Percentiles rank a stretch among this genome's conserved stretches.
Conservation (phyloP, 2,888 invertebrate species). For the Thymelicus acteon region DNA sequence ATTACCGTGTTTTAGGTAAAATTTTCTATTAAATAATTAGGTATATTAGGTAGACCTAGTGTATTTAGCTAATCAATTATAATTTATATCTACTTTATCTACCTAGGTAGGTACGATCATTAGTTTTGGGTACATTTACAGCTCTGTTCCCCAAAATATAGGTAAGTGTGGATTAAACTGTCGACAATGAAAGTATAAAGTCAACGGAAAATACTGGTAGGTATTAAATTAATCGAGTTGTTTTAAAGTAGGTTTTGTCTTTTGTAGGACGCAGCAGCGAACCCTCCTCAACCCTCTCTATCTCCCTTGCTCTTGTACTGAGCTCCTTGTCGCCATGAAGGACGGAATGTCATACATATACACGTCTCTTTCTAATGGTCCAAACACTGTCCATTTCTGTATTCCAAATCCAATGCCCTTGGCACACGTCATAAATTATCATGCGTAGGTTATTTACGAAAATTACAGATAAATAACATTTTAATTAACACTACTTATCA, state of each 20-base stretch:
- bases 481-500: no score
- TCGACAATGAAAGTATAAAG: not conserved
- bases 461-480: no score
- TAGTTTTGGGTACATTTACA: no score
- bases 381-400: constrained; percentile 1
- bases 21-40: no score
- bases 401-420: not conserved
- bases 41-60: no score
- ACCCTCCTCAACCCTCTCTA: constrained; percentile 15
- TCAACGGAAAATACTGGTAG: not conserved
- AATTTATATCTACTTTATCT: no score
- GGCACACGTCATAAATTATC: no score
- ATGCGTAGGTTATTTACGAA: no score
- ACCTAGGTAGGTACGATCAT: no score
- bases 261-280: constrained; percentile 18
- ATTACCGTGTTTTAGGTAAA: no score
- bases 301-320: constrained; percentile 20
- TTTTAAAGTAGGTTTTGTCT: constrained; percentile 7
- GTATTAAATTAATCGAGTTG: constrained; percentile 14
- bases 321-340: not conserved
- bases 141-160: not conserved
- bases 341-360: constrained; percentile 13
- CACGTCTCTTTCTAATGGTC: constrained; percentile 20
- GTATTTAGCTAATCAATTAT: no score
- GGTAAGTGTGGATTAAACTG: not conserved